Evolutionary conservation across 1,140 invertebrate genomes (phyloP), one percentile per base, ranked within the genome.

Genomic region (Atta texana): DNA sequence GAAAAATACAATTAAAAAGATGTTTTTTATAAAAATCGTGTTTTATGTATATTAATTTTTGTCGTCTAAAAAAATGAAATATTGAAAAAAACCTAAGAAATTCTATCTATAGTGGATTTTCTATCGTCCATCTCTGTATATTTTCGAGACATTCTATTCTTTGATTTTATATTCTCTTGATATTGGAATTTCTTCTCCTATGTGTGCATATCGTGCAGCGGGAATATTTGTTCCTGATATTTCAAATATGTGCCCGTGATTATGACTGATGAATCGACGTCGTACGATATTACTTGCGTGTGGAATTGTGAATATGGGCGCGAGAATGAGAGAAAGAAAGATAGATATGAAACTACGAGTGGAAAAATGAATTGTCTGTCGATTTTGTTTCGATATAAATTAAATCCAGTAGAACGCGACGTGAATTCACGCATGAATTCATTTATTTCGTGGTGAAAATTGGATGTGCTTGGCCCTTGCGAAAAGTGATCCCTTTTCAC

Each of bases 351-450:
- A 82, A 71, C 68, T 74, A 61, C 10, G 55, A 49, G 34, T 16
- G 24, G 34, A 82, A 74, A 82, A 82, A 72, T 74, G 39, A 82
- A 74, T 82, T 61, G 55, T 74, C 68, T 74, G 34, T 74, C 68
- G 34, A 82, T 74, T 18, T 34, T 59, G 24, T 74, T 24, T 39
- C 39, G 49, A 24, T 28, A 28, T 51, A 69, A 85, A 89, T 89
- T 71, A 89, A 77, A 89, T 88, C 18, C 69, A 61, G 34, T 51
- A 53, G 55, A 72, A 84, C 39, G 49, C 66, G 68, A 72, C 68
- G 68, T 49, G 68, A 77, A 76, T 89, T 77, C 51, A 75, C 49
- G 78, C 53, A 31, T 34, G 49, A 85, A 69, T 88, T 72, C 57
- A 55, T 89, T 88, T 55, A 61, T 61, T 78, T 57, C 49, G 49